Base-by-base conservation (phyloP, 2,797 vertebrate species). In the Sphenodon punctatus region DNA sequence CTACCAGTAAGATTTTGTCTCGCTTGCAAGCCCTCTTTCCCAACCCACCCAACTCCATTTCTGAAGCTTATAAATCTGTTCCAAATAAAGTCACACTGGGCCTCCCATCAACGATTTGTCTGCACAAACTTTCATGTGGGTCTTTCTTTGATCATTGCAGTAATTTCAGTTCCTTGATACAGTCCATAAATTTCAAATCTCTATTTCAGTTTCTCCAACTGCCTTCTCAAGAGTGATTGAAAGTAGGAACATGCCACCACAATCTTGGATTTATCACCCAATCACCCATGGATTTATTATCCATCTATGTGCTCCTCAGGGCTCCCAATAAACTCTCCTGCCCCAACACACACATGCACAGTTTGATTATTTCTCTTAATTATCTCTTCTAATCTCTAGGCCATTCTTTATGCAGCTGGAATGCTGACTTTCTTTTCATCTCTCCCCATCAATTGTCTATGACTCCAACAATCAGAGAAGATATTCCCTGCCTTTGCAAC, bases 11-110 rank as follows among this genome's bases (percentile, higher is more conserved):
- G n/a, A n/a, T n/a, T n/a, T n/a, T n/a, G n/a, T n/a, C n/a, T n/a
- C n/a, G n/a, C n/a, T n/a, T n/a, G n/a, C n/a, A n/a, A n/a, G n/a
- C n/a, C n/a, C n/a, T n/a, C n/a, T n/a, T n/a, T n/a, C n/a, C n/a
- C n/a, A n/a, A n/a, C 34, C 34, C 36, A 36, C 34, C 36, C 36
- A 34, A 45, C 8, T 10, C 8, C 3, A 60, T 60, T 5, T 75
- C 3, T 46, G 22, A 17, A 10, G 56, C 48, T 61, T 3, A 32
- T 1, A 46, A 27, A 6, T 0, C 5, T 7, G 1, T 27, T 78
- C 51, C n/a, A 30, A 88, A 84, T 51, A 55, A n/a, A 30, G 1
- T n/a, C 25, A 59, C 42, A 10, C 16, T 61, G 36, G 60, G 38
- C 23, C 8, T 42, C 16, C 19, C 42, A 41, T 63, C 67, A 49